A percentile compares a stretch with the other conserved stretches of the same genome.
Evolutionary conservation across 2,888 invertebrate species (phyloP).

Genomic region (Lepas anatifera): DNA sequence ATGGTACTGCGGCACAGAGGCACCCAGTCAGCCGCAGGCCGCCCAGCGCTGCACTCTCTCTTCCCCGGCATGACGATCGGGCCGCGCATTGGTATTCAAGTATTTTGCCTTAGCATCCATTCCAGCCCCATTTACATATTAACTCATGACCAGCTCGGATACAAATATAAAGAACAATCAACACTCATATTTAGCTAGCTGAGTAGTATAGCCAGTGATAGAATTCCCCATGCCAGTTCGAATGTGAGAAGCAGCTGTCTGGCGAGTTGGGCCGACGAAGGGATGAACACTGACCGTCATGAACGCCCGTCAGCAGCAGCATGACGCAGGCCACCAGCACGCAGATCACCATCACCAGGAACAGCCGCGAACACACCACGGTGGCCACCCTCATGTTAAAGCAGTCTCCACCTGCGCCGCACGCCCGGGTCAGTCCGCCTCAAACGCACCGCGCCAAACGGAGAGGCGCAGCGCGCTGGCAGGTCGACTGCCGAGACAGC

Average conservation of each 20-base stretch:
- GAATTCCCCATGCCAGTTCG: background rate
- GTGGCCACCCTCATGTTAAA: slow-evolving; percentile 1
- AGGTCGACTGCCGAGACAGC: too few relatives aligned
- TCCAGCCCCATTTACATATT: background rate
- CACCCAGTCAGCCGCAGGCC: background rate
- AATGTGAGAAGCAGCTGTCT: too few relatives aligned
- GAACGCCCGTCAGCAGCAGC: background rate
- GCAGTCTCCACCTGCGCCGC: too few relatives aligned
- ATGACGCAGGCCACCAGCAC: background rate
- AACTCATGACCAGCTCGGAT: background rate
- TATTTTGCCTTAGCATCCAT: background rate
- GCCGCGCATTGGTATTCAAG: too few relatives aligned
- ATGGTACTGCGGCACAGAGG: background rate
- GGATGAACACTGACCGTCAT: slow-evolving; percentile 5
- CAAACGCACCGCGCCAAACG: too few relatives aligned
- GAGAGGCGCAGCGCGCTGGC: too few relatives aligned
- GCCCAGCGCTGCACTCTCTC: background rate
- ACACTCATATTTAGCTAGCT: background rate
- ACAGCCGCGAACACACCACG: background rate
- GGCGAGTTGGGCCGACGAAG: too few relatives aligned
- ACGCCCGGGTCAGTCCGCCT: too few relatives aligned
- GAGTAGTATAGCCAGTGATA: background rate
- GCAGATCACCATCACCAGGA: background rate
- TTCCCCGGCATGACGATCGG: background rate
- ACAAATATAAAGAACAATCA: background rate